Percentiles rank a stretch among this genome's conserved stretches.
Evolutionary conservation across 2,113 vertebrate species (phyloP).

Genomic region (Phaethornis superciliosus): DNA sequence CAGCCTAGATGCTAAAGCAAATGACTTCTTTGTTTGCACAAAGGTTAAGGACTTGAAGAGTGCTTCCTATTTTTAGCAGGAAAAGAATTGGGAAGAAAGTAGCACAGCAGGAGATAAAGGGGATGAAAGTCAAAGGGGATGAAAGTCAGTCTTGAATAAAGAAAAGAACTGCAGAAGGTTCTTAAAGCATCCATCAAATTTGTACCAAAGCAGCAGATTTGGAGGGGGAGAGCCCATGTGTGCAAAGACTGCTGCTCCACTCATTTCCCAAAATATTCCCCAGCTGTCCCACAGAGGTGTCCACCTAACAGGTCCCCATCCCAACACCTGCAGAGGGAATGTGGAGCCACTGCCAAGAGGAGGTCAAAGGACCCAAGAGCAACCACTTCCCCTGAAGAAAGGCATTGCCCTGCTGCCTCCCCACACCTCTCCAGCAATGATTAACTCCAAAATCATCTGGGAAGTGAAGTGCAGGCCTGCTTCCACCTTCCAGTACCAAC

Average conservation of each 20-base stretch:
- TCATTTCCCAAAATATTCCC: not conserved
- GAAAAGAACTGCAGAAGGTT: not conserved
- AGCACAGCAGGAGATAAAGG: not conserved
- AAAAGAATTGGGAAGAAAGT: not conserved
- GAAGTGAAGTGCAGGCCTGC: not conserved
- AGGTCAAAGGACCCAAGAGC: not conserved
- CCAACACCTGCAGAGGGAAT: not conserved
- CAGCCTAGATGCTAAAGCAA: slow-evolving; percentile 23
- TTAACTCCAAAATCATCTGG: not conserved
- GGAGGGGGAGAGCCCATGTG: not conserved
- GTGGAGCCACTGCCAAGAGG: not conserved
- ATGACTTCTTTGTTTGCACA: slow-evolving; percentile 17
- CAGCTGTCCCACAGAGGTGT: not conserved
- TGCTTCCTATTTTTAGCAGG: slow-evolving; percentile 25
- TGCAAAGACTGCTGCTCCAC: not conserved
- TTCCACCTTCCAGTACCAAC: too few species aligned
- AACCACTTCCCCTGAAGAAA: not conserved
- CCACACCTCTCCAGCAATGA: too few species aligned
- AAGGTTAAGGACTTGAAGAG: slow-evolving; percentile 8
- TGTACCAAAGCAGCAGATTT: not conserved
- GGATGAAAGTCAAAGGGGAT: not conserved
- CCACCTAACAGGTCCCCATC: not conserved
- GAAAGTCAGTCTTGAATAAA: not conserved
- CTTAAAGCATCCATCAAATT: not conserved
- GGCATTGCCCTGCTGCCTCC: too few species aligned